Conservation (phyloP, 2,113 vertebrate species). For the Psophia crepitans region DNA sequence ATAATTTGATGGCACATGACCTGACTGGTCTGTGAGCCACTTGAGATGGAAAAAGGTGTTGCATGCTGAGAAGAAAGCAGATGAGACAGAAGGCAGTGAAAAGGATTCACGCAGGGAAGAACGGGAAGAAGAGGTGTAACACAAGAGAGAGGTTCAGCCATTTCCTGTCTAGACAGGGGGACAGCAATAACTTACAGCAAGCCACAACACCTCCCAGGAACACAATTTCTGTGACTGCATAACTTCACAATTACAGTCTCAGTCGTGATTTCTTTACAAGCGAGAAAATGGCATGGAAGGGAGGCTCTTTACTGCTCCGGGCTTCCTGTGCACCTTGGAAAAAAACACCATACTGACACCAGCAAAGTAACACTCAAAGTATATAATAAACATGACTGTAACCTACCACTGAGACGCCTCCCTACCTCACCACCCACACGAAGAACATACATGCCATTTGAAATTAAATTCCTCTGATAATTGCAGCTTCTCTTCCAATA, state of each 20-base stretch:
- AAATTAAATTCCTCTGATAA: conserved; percentile 28
- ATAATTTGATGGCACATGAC: not conserved
- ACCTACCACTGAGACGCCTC: conserved; percentile 2
- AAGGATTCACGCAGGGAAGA: not conserved
- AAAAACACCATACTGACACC: not conserved
- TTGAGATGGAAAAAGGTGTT: not conserved
- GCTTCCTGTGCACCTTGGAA: not conserved
- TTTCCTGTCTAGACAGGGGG: not conserved
- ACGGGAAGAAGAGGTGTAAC: not conserved
- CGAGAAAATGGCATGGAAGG: not conserved
- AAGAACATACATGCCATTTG: not conserved
- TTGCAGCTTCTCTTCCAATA: conserved; percentile 30
- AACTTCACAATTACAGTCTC: not conserved
- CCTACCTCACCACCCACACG: conserved; percentile 22
- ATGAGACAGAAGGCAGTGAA: not conserved
- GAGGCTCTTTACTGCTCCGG: not conserved
- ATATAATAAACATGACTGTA: conserved; percentile 43
- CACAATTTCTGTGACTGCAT: not conserved
- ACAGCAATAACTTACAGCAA: not conserved
- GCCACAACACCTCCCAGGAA: not conserved
- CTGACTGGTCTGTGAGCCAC: not conserved
- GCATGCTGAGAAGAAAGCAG: not conserved
- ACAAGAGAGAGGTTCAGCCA: not conserved
- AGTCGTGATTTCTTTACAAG: not conserved
- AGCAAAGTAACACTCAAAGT: conserved; percentile 33